Base-by-base conservation (phyloP, 2,797 vertebrate genomes). In the Enteromius argenteus region DNA sequence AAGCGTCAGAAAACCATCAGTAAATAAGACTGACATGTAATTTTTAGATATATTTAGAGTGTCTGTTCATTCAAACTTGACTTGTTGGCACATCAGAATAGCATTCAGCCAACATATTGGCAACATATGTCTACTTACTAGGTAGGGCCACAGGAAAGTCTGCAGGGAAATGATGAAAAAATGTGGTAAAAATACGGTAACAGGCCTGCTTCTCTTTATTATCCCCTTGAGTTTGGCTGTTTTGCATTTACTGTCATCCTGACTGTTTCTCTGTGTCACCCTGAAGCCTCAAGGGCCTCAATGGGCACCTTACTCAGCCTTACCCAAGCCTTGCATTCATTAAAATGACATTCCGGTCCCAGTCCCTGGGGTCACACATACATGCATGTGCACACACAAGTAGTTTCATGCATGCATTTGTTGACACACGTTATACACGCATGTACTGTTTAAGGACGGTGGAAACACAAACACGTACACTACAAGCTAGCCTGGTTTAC, bases 271-370 rank as follows among this genome's bases (percentile, higher is more conserved):
- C 30, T 53, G 30, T 53, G 49, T 80, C 39, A 53, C 64, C 71
- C 32, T 66, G 19, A 46, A 32, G 66, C 80, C 82, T 84, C 44
- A 39, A 67, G 14, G 66, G 69, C 49, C 76, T 46, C 44, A 66
- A 66, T 76, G 14, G 69, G 69, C 23, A 51, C 76, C 84, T 56
- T 66, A 60, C 78, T 81, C 80, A 74, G 60, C 75, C 87, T 83
- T 80, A 71, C 83, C 79, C 81, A 75, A 51, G 4, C 67, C 51
- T 64, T 64, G 30, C 37, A 62, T 83, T 79, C 82, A 81, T 86
- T 84, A 79, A 78, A 83, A 77, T 84, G 78, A 78, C 76, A 83
- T 84, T 69, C 86, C 17, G 19, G 77, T 74, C 83, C 86, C 62
- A 80, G 67, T 72, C 85, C 80, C 83, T 68, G 51, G 58, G 44